A percentile compares a stretch with the other conserved stretches of the same genome.
Evolutionary conservation across 37 sponge, comb jelly and placozoan genomes (phyloP).

Genomic region (Mnemiopsis leidyi): DNA sequence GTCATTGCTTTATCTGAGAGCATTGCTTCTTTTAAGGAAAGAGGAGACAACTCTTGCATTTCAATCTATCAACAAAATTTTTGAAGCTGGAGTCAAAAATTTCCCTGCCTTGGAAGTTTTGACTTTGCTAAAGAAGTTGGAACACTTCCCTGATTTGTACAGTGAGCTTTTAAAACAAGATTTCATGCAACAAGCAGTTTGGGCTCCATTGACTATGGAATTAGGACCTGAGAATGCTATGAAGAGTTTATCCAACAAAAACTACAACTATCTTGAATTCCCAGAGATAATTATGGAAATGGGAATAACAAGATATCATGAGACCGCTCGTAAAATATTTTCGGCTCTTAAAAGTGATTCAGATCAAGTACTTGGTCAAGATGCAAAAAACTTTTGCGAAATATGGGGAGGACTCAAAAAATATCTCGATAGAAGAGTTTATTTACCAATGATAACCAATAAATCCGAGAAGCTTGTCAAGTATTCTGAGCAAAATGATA

Average conservation of each 20-base stretch:
- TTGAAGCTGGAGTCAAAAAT: background rate
- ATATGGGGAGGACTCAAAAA: background rate
- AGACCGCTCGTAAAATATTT: background rate
- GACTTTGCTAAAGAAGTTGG: background rate
- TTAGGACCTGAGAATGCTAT: background rate
- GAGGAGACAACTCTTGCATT: background rate
- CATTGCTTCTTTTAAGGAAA: background rate
- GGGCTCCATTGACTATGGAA: constrained; percentile 33
- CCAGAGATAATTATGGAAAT: background rate
- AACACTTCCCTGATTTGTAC: background rate
- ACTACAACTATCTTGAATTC: background rate
- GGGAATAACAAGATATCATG: constrained; percentile 31
- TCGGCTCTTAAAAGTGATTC: background rate
- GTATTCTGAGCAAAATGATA: background rate
- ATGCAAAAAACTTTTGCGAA: constrained; percentile 20
- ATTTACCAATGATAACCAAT: background rate
- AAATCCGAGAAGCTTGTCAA: background rate
- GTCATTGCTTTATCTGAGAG: background rate
- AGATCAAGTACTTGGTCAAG: background rate
- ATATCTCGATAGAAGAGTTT: background rate
- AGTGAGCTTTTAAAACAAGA: background rate
- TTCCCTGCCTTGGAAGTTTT: background rate
- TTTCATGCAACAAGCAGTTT: constrained; percentile 20
- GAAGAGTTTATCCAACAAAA: background rate
- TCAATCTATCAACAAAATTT: background rate